Conservation (phyloP, 1,140 invertebrate species). For the Pseudoatta argentina region DNA sequence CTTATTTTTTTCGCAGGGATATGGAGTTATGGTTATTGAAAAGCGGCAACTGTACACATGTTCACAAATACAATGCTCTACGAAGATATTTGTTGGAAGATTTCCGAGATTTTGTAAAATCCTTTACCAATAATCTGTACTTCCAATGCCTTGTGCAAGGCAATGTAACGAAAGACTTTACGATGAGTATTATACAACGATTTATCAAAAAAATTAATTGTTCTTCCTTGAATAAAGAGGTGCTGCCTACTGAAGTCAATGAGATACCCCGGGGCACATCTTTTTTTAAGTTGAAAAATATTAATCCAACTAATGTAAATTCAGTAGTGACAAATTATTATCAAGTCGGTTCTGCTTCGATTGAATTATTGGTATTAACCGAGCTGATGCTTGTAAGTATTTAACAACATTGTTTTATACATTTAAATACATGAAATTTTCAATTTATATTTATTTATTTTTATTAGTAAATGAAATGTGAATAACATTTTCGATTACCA, state of each 20-base stretch:
- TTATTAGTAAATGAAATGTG: neutral
- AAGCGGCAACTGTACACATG: slow-evolving; percentile 88
- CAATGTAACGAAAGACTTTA: slow-evolving; percentile 89
- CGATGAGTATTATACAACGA: slow-evolving; percentile 86
- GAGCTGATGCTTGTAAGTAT: slow-evolving; percentile 91
- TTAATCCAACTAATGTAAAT: slow-evolving; percentile 92
- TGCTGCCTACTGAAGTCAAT: too few relatives aligned
- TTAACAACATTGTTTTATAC: neutral
- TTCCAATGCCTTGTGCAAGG: slow-evolving; percentile 92
- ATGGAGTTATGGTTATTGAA: slow-evolving; percentile 89
- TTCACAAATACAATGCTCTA: slow-evolving; percentile 89
- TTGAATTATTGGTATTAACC: slow-evolving; percentile 90
- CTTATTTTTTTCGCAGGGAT: slow-evolving; percentile 86
- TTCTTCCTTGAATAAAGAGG: too few relatives aligned
- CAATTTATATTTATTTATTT: neutral
- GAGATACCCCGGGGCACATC: slow-evolving; percentile 89
- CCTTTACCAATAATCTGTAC: slow-evolving; percentile 89
- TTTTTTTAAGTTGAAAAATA: slow-evolving; percentile 89
- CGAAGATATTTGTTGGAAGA: slow-evolving; percentile 85
- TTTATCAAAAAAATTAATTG: slow-evolving; percentile 49
- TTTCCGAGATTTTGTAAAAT: slow-evolving; percentile 87
- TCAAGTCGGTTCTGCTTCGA: slow-evolving; percentile 90
- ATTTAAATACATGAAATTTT: neutral
- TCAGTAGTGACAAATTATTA: slow-evolving; percentile 96
- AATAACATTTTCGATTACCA: neutral